Evolutionary conservation across 2,888 invertebrate species (phyloP).

Genomic region (Agrotis segetum): DNA sequence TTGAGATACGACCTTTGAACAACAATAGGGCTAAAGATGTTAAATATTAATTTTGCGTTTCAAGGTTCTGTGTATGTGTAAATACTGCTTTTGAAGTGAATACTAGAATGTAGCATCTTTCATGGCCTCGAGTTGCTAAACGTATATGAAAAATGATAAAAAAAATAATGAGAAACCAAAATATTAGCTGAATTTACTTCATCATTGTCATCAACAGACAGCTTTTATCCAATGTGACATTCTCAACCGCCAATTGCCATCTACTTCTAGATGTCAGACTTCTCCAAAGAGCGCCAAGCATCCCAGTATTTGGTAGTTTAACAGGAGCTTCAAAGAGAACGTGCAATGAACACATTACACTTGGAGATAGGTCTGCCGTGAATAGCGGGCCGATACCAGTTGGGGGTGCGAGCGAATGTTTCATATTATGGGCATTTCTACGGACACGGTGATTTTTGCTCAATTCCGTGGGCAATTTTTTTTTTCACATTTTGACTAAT

Average conservation of each 20-base stretch:
- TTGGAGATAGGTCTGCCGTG: no score
- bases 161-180: not conserved
- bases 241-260: not conserved
- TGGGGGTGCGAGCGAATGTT: no score
- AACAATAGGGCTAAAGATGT: conserved; percentile 35
- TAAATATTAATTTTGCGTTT: conserved; percentile 15
- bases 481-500: no score
- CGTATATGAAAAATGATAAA: not conserved
- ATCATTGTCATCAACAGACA: not conserved
- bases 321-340: no score
- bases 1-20: conserved; percentile 31
- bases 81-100: not conserved
- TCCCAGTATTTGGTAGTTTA: no score
- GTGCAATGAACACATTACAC: no score
- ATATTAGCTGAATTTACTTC: not conserved
- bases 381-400: no score
- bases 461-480: no score
- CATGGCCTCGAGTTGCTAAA: not conserved
- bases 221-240: not conserved
- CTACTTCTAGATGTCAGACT: no score
- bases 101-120: not conserved
- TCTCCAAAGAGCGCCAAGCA: no score
- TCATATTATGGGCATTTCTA: no score
- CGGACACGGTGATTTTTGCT: no score
- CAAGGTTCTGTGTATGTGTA: conserved; percentile 28